These are phyloP conservation scores for Emys orbicularis DNA, from an alignment of 2,797 vertebrate species.

Conservation along the genomic window DNA sequence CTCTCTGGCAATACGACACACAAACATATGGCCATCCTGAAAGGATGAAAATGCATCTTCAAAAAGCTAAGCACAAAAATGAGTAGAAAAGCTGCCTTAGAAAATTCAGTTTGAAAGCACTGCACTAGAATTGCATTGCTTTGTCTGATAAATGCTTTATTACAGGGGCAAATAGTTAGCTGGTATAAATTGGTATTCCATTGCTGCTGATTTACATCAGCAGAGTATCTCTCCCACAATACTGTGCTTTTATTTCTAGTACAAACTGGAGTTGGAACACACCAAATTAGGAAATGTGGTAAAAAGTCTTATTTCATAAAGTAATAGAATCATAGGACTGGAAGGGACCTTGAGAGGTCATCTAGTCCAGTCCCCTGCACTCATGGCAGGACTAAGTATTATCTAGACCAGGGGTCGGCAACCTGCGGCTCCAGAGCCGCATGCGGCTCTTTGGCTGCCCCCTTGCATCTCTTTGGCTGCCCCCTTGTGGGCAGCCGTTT, in stretches of 20 bases:
- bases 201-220: background rate
- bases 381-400: too few relatives aligned
- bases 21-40: background rate
- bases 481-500: too few relatives aligned
- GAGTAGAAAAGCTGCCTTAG: background rate
- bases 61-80: background rate
- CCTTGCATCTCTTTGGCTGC: too few relatives aligned
- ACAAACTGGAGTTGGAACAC: accelerated
- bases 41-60: background rate
- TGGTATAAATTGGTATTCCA: background rate
- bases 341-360: too few relatives aligned
- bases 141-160: background rate
- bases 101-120: background rate
- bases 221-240: background rate
- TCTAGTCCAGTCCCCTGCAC: too few relatives aligned
- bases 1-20: constrained; percentile 6
- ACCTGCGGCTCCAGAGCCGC: too few relatives aligned
- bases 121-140: background rate
- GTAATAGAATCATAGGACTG: too few relatives aligned
- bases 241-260: background rate
- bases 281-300: background rate
- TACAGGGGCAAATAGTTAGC: background rate
- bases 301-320: background rate
- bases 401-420: too few relatives aligned
- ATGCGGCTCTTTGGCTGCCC: too few relatives aligned